Evolutionary conservation across 1,140 invertebrate genomes (phyloP).

Genomic region (Ceratoteleas bidentatus): DNA sequence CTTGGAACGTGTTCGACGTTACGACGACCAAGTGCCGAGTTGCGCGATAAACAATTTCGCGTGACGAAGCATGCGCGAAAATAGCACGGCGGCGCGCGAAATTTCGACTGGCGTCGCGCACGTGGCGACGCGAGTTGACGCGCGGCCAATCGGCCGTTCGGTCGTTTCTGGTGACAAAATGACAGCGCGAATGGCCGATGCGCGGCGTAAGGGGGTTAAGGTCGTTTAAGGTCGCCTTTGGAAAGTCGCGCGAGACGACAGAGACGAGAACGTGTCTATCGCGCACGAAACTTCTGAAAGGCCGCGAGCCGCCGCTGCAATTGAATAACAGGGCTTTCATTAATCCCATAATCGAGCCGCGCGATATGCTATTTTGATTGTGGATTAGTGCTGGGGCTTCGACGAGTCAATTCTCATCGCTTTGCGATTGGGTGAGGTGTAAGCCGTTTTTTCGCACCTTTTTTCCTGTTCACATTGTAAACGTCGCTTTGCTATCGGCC

Average conservation of each 20-base stretch:
- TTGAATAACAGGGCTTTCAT: conserved; percentile 52
- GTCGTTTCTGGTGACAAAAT: conserved; percentile 36
- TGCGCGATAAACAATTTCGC: background rate
- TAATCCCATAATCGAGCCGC: conserved; percentile 30
- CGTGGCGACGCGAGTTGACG: conserved; percentile 16
- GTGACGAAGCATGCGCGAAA: background rate
- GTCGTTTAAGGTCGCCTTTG: conserved; percentile 70
- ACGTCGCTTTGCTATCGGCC: too few species aligned
- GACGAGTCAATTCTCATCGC: too few species aligned
- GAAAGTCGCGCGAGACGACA: conserved; percentile 61
- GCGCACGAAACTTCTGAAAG: conserved; percentile 57
- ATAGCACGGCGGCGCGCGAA: background rate
- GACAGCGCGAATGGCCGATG: conserved; percentile 32
- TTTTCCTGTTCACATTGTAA: too few species aligned
- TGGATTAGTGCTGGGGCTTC: background rate
- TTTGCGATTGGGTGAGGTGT: too few species aligned
- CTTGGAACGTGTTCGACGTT: too few species aligned
- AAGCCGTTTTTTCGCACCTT: too few species aligned
- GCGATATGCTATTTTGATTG: conserved; percentile 12
- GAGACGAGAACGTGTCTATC: conserved; percentile 60
- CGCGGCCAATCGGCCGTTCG: conserved; percentile 13
- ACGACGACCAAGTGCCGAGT: too few species aligned
- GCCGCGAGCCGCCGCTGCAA: conserved; percentile 24
- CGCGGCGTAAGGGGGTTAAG: conserved; percentile 63
- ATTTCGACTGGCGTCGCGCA: conserved; percentile 7